phyloP scores from a whole-genome alignment of 2,797 vertebrate species.

The Otolemur crassicaudatus region DNA sequence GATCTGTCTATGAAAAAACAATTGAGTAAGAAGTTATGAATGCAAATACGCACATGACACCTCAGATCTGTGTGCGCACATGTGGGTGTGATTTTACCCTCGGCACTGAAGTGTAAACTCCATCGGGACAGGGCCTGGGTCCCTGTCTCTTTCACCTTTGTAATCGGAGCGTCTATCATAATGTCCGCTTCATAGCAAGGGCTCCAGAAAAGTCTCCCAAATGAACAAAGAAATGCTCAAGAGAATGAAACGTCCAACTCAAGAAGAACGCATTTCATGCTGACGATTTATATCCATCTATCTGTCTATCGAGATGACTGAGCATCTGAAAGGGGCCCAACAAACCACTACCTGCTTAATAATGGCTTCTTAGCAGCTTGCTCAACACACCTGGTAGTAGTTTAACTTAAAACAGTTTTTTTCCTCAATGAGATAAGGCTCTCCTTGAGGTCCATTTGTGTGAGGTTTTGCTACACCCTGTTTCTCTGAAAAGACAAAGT shows the following conservation, averaged over 20 bases:
- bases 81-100: neutral
- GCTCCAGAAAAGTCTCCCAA: neutral
- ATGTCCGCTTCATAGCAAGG: neutral
- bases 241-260: neutral
- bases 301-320: neutral
- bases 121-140: rapidly evolving
- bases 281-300: neutral
- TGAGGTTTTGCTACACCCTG: neutral
- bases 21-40: neutral
- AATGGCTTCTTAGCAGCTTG: neutral
- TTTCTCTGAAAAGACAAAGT: neutral
- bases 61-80: neutral
- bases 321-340: neutral
- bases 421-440: neutral
- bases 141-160: neutral
- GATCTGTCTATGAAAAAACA: neutral
- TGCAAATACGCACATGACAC: neutral
- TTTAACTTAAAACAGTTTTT: neutral
- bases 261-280: neutral
- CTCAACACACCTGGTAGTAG: neutral
- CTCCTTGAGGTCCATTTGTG: neutral
- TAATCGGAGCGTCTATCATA: neutral
- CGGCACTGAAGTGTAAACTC: neutral
- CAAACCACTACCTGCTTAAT: neutral
- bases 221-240: neutral